Percentiles rank a stretch among this genome's conserved stretches.
Evolutionary conservation across 2,113 vertebrate species (phyloP).

Genomic region (Falco punctatus): DNA sequence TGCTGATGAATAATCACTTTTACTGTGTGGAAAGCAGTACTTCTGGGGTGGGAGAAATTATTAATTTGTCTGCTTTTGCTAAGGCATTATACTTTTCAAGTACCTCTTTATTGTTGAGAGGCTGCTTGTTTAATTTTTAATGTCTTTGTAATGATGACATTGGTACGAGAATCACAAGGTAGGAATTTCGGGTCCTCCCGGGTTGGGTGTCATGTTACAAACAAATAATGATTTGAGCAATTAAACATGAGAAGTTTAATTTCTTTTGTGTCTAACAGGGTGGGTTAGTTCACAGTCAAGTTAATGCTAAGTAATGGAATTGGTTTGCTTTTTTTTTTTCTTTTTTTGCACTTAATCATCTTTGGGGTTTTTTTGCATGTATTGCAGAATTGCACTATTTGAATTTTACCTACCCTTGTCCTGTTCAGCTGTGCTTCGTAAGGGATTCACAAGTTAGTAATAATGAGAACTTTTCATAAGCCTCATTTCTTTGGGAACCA

Average conservation of each 20-base stretch:
- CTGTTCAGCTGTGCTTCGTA: not conserved
- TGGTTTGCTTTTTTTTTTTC: not conserved
- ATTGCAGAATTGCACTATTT: not conserved
- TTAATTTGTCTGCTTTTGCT: not conserved
- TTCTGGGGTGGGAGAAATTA: fast-evolving
- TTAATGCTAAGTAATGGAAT: not conserved
- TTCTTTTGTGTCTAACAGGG: not conserved
- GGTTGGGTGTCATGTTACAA: not conserved
- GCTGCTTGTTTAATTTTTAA: not conserved
- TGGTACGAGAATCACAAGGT: not conserved
- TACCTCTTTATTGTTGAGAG: not conserved
- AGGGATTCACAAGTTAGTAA: not conserved
- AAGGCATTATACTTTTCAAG: not conserved
- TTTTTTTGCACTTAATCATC: not conserved
- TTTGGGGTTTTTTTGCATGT: not conserved
- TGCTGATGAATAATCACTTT: not conserved
- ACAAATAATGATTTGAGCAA: not conserved
- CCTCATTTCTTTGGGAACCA: not conserved
- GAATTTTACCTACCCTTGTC: not conserved
- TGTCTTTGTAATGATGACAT: not conserved
- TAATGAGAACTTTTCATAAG: not conserved
- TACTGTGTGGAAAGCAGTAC: not conserved
- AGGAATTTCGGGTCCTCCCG: fast-evolving
- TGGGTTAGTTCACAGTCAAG: not conserved
- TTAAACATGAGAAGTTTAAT: not conserved